phyloP scores from a whole-genome alignment of 2,888 invertebrate genomes.

The Congeria kusceri region DNA sequence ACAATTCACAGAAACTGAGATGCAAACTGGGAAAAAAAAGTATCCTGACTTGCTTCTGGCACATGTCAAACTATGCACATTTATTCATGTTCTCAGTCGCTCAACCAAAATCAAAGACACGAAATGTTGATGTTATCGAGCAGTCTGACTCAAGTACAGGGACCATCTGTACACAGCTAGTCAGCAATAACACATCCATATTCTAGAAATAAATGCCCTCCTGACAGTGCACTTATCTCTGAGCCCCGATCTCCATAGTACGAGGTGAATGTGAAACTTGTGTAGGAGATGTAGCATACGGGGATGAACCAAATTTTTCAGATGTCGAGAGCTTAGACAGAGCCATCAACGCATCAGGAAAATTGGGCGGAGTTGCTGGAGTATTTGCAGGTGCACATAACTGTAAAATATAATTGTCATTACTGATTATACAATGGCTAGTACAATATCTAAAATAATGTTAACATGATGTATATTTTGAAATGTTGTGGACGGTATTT shows the following conservation, averaged over 20 bases:
- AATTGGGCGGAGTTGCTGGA: slow-evolving; percentile 97
- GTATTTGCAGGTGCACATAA: slow-evolving; percentile 97
- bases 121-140: background rate
- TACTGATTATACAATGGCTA: too few relatives aligned
- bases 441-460: too few relatives aligned
- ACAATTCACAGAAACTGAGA: too few relatives aligned
- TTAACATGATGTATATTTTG: too few relatives aligned
- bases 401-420: slow-evolving; percentile 86
- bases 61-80: background rate
- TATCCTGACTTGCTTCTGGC: too few relatives aligned
- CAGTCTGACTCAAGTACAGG: background rate
- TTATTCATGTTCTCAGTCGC: background rate
- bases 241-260: slow-evolving; percentile 78
- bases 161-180: background rate
- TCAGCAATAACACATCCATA: background rate
- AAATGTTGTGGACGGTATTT: too few relatives aligned
- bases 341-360: slow-evolving; percentile 95
- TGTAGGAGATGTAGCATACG: slow-evolving; percentile 79
- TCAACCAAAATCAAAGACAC: slow-evolving; percentile 1
- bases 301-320: slow-evolving; percentile 83
- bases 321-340: slow-evolving; percentile 94
- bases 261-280: slow-evolving; percentile 81
- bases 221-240: slow-evolving; percentile 67
- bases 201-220: slow-evolving; percentile 36
- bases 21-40: too few relatives aligned